Evolutionary conservation across 2,797 vertebrate species (phyloP), one percentile per base, ranked within the genome.

Genomic region (Hoplostethus atlanticus): DNA sequence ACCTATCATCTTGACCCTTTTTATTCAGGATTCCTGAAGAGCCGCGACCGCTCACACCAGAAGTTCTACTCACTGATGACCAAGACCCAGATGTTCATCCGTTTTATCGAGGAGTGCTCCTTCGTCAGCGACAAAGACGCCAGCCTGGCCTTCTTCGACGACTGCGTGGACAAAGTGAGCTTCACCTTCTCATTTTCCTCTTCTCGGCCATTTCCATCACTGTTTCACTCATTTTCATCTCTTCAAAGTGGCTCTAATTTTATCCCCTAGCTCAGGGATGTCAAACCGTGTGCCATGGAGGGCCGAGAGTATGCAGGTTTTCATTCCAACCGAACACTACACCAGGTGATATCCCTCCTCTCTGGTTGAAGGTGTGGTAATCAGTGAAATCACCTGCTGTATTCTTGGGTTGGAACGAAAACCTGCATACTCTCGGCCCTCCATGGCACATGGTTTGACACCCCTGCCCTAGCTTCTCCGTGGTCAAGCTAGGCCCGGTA

Each of bases 51-150:
- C 60, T 98, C 98, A 0, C 97, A 99, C 91, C 98, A 99, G 90
- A 99, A 99, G 92, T 99, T 99, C 90, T 99, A 99, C 90, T 95
- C 95, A 0, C 89, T 98, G 87, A 98, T 99, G 97, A 99, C 97
- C 67, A 99, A 98, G 93, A 99, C 98, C 8, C 98, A 99, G 71
- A 99, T 99, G 98, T 99, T 99, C 80, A 99, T 98, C 88, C 97
- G 98, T 70, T 99, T 99, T 75, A 99, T 99, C 40, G 98, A 99
- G 81, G 98, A 99, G 60, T 99, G 98, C 83, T 99, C 98, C 16
- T 99, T 99, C 66, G 98, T 99, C 87, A 99, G 98, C 16, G 98
- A 99, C 86, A 99, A 99, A 88, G 97, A 99, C 28, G 96, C 98
- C 82, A 98, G 98, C 81, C 92, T 99, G 79, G 98, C 97, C 0